Evolutionary conservation across 2,797 vertebrate species (phyloP).

Genomic region (Hippoglossus hippoglossus): DNA sequence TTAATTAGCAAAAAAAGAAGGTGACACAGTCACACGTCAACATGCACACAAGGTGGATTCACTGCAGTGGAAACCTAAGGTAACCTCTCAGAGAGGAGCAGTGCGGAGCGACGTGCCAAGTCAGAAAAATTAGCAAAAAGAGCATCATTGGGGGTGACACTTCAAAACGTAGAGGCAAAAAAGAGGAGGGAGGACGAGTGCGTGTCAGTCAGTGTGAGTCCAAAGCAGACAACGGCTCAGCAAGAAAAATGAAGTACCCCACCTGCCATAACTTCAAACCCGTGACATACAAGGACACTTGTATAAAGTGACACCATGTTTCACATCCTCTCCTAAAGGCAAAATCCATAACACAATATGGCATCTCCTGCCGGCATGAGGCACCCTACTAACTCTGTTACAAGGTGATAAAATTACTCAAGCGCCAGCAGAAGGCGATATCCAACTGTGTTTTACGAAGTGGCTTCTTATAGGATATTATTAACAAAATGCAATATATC

Average conservation of each 20-base stretch:
- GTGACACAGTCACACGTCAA: background rate
- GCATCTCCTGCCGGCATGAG: constrained; percentile 37
- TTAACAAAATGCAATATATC: background rate
- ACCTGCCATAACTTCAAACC: constrained; percentile 41
- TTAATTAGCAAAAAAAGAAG: constrained; percentile 58
- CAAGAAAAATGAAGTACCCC: constrained; percentile 44
- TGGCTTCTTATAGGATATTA: background rate
- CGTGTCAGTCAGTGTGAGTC: constrained; percentile 38
- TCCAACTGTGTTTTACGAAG: background rate
- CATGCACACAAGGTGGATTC: constrained; percentile 19
- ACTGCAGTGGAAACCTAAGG: constrained; percentile 40
- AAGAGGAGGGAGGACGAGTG: constrained; percentile 17
- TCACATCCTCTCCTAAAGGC: constrained; percentile 25
- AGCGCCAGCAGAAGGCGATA: background rate
- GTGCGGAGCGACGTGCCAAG: constrained; percentile 47
- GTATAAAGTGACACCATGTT: constrained; percentile 16
- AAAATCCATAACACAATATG: constrained; percentile 33
- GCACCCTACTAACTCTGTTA: constrained; percentile 17
- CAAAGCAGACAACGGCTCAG: constrained; percentile 25
- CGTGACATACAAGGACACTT: constrained; percentile 45
- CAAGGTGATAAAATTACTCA: constrained; percentile 28
- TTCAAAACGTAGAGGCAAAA: constrained; percentile 41
- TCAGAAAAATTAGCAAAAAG: constrained; percentile 55
- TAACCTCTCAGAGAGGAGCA: constrained; percentile 39
- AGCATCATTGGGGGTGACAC: constrained; percentile 59